A percentile compares a stretch with the other conserved stretches of the same genome.
These are phyloP conservation scores for Melanophora roralis DNA, from an alignment of 2,888 invertebrate species.

Conservation along the genomic window DNA sequence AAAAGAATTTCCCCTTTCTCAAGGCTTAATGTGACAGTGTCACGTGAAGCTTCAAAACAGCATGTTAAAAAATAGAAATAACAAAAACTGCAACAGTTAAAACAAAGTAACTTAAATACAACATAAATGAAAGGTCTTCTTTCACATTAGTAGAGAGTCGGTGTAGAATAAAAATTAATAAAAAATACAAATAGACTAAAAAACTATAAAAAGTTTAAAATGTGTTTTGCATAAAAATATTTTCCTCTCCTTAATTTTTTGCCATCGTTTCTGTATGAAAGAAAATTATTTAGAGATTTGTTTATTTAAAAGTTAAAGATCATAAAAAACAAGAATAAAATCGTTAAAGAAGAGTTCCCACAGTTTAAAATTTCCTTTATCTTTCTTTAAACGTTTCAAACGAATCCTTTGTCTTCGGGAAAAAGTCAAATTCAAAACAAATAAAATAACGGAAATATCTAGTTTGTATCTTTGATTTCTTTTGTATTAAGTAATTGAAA, in stretches of 20 bases:
- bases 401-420: conserved; percentile 50
- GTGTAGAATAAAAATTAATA: not conserved
- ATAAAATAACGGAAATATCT: conserved; percentile 58
- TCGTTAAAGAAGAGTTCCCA: conserved; percentile 49
- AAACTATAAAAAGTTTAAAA: conserved; percentile 20
- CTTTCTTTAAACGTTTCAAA: conserved; percentile 16
- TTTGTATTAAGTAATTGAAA: conserved; percentile 52
- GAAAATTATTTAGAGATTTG: conserved; percentile 53
- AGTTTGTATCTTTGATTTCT: conserved; percentile 26
- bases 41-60: conserved; percentile 59
- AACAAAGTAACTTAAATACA: conserved; percentile 38
- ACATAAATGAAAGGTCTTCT: conserved; percentile 55
- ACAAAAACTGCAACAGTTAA: conserved; percentile 18
- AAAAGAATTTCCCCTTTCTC: not conserved
- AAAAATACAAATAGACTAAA: conserved; percentile 45
- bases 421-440: conserved; percentile 1
- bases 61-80: conserved; percentile 18
- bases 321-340: conserved; percentile 27
- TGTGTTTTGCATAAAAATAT: conserved; percentile 51
- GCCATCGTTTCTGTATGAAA: not conserved
- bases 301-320: conserved; percentile 56
- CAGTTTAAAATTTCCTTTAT: conserved; percentile 21
- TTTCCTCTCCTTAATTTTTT: not conserved
- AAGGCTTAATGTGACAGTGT: conserved; percentile 62
- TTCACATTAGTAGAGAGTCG: conserved; percentile 18